Evolutionary conservation across 2,797 vertebrate species (phyloP).

Genomic region (Paramormyrops hopkinsi): DNA sequence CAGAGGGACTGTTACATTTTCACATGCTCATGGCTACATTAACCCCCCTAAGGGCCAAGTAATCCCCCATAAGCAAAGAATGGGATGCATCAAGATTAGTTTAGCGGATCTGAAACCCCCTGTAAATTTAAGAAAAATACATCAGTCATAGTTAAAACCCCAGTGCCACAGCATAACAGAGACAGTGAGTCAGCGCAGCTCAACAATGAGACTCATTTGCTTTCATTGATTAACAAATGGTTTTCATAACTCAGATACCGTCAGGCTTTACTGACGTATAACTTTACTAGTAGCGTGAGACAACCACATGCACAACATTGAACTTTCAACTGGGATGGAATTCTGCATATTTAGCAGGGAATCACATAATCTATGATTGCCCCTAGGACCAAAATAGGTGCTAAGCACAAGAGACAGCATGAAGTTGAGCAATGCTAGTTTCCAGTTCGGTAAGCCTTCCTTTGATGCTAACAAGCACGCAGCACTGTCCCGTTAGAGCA

Average conservation of each 20-base stretch:
- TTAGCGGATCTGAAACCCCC: background rate
- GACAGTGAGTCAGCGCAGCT: background rate
- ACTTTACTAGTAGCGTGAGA: background rate
- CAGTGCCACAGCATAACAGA: background rate
- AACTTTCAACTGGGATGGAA: background rate
- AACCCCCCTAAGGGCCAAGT: slow-evolving; percentile 51
- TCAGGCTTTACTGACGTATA: background rate
- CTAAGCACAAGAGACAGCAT: background rate
- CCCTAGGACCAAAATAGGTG: background rate
- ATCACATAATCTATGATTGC: background rate
- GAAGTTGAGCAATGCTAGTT: background rate
- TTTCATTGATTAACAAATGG: background rate
- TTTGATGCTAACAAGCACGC: background rate
- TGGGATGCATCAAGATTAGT: background rate
- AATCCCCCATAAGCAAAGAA: slow-evolving; percentile 17
- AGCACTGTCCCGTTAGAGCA: background rate
- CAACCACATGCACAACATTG: background rate
- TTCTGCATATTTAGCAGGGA: background rate
- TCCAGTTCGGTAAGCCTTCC: background rate
- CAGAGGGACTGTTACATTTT: slow-evolving; percentile 98
- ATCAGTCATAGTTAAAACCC: background rate
- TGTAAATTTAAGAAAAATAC: background rate
- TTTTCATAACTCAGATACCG: background rate
- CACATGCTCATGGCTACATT: slow-evolving; percentile 83
- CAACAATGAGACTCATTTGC: background rate